phyloP scores from a whole-genome alignment of 1,140 invertebrate genomes.

The Temnothorax curvispinosus region DNA sequence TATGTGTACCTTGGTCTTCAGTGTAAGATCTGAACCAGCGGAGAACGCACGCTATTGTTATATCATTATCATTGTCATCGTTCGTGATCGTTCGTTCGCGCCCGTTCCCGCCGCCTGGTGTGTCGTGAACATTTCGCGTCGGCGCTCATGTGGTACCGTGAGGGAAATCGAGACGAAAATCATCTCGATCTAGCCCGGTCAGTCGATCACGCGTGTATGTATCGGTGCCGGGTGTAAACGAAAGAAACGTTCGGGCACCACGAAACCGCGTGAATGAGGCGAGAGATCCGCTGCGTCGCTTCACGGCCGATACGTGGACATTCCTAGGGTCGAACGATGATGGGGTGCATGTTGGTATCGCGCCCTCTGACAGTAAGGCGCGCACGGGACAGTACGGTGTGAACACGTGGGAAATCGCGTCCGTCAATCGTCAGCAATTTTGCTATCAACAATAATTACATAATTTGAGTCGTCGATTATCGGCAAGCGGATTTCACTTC shows the following conservation, averaged over 20 bases:
- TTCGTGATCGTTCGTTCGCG: slow-evolving; percentile 68
- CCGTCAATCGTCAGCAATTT: neutral
- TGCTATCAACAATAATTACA: neutral
- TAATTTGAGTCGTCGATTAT: neutral
- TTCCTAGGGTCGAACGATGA: slow-evolving; percentile 53
- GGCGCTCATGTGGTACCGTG: slow-evolving; percentile 41
- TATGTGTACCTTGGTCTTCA: slow-evolving; percentile 85
- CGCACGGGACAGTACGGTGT: slow-evolving; percentile 65
- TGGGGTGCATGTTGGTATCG: slow-evolving; percentile 47
- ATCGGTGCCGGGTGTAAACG: slow-evolving; percentile 23
- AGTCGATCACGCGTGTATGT: neutral
- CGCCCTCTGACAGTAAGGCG: slow-evolving; percentile 68
- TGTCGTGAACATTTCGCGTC: slow-evolving; percentile 50
- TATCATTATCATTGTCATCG: slow-evolving; percentile 84
- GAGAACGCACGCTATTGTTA: slow-evolving; percentile 86
- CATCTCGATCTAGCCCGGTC: neutral
- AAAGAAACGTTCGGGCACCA: slow-evolving; percentile 7
- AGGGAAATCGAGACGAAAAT: neutral
- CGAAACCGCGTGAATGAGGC: slow-evolving; percentile 7
- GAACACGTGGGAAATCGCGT: slow-evolving; percentile 74
- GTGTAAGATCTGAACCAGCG: slow-evolving; percentile 85
- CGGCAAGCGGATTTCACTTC: neutral
- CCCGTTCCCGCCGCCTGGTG: slow-evolving; percentile 54
- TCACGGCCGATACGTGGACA: slow-evolving; percentile 31
- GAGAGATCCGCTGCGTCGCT: slow-evolving; percentile 2